Evolutionary conservation across 2,797 vertebrate species (phyloP).

Genomic region (Girardinus metallicus): DNA sequence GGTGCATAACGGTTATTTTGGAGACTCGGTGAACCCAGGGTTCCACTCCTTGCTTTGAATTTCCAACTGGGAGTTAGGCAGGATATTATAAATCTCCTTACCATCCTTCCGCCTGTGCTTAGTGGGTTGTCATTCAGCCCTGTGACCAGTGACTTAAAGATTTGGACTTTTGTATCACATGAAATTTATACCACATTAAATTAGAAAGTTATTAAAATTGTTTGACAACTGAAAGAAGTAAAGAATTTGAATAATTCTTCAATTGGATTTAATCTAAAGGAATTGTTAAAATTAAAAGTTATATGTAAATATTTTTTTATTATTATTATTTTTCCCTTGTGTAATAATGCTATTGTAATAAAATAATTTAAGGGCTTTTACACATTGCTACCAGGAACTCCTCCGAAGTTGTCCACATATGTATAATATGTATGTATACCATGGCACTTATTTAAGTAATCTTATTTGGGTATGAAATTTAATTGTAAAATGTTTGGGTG

Average conservation of each 20-base stretch:
- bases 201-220: neutral
- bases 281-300: neutral
- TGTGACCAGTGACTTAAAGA: neutral
- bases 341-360: neutral
- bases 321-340: neutral
- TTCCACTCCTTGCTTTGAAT: neutral
- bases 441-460: neutral
- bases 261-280: neutral
- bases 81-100: neutral
- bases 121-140: neutral
- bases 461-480: slow-evolving; percentile 35
- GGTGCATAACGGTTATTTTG: neutral
- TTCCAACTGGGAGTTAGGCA: neutral
- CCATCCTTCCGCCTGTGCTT: neutral
- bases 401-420: neutral
- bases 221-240: neutral
- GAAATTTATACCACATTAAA: neutral
- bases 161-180: neutral
- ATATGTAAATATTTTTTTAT: too few relatives aligned
- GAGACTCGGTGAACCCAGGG: neutral
- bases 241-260: neutral
- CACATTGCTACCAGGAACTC: neutral
- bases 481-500: slow-evolving; percentile 18
- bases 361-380: neutral
- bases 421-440: neutral